These are phyloP conservation scores for Stictocephala bisonia DNA, from an alignment of 2,888 invertebrate genomes.

Conservation along the genomic window DNA sequence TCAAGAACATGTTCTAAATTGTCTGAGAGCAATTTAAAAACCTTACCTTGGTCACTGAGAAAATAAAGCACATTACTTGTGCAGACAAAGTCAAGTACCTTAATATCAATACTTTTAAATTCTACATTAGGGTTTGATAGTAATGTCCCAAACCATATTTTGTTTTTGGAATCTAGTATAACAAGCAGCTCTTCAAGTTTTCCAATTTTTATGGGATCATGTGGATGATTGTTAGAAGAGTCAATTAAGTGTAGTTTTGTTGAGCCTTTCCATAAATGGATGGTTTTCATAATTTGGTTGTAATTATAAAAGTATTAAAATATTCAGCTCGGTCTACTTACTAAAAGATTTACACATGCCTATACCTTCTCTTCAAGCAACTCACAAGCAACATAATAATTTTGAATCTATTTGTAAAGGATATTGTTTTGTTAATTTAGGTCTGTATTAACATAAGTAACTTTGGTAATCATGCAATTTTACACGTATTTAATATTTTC, in stretches of 20 bases:
- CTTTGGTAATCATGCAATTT: too few relatives aligned
- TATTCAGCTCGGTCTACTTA: too few relatives aligned
- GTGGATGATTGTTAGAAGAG: background rate
- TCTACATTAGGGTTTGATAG: slow-evolving; percentile 37
- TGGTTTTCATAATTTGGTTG: slow-evolving; percentile 35
- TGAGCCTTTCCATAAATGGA: slow-evolving; percentile 40
- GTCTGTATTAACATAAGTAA: too few relatives aligned
- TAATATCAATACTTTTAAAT: slow-evolving; percentile 67
- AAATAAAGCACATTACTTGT: slow-evolving; percentile 71
- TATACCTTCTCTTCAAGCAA: too few relatives aligned
- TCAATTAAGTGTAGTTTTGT: slow-evolving; percentile 17
- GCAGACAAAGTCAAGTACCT: slow-evolving; percentile 73
- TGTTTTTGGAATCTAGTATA: slow-evolving; percentile 42
- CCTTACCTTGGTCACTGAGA: slow-evolving; percentile 72
- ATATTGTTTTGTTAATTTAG: too few relatives aligned
- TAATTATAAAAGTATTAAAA: too few relatives aligned
- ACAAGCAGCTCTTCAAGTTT: slow-evolving; percentile 41
- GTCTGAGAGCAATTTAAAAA: slow-evolving; percentile 69
- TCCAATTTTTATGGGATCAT: slow-evolving; percentile 46
- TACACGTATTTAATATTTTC: too few relatives aligned
- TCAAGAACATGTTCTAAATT: slow-evolving; percentile 71
- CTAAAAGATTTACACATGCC: too few relatives aligned
- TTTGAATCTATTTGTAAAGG: too few relatives aligned
- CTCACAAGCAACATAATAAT: too few relatives aligned
- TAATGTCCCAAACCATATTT: slow-evolving; percentile 46